phyloP scores from a whole-genome alignment of 2,797 vertebrate genomes.

The Eleutherodactylus coqui region DNA sequence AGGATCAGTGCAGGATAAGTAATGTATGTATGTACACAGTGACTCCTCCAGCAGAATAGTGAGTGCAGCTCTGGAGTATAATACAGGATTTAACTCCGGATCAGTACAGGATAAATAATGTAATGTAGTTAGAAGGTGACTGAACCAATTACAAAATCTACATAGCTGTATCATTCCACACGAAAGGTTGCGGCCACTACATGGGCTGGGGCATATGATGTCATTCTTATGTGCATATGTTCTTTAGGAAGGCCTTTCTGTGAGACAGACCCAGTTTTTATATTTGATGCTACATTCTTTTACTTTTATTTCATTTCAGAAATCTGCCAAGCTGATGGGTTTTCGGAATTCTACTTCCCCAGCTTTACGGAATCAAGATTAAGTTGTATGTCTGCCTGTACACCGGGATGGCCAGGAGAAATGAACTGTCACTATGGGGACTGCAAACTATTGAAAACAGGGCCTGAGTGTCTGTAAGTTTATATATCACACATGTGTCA shows the following conservation, averaged over 20 bases:
- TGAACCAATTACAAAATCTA: no score
- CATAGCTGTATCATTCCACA: no score
- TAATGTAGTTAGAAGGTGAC: no score
- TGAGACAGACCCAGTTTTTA: background rate
- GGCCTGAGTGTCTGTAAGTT: conserved; percentile 39
- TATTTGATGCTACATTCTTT: background rate
- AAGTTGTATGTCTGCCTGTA: conserved; percentile 3
- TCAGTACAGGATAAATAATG: no score
- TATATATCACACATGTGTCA: background rate
- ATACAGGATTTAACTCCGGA: no score
- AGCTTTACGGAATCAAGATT: background rate
- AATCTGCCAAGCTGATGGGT: background rate
- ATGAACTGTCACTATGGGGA: conserved; percentile 36
- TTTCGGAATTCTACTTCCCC: conserved; percentile 6
- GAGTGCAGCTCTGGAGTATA: no score
- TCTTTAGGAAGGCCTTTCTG: no score
- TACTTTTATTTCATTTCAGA: background rate
- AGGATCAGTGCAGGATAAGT: no score
- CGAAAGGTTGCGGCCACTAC: no score
- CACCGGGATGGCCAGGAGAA: background rate
- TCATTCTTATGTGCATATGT: background rate
- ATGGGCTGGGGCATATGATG: no score
- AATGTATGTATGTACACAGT: no score
- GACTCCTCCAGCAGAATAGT: no score
- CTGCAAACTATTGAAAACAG: background rate